Percentiles rank a stretch among this genome's conserved stretches.
Conservation (phyloP, 2,888 invertebrate species). For the Drosophila nr. fundita region DNA sequence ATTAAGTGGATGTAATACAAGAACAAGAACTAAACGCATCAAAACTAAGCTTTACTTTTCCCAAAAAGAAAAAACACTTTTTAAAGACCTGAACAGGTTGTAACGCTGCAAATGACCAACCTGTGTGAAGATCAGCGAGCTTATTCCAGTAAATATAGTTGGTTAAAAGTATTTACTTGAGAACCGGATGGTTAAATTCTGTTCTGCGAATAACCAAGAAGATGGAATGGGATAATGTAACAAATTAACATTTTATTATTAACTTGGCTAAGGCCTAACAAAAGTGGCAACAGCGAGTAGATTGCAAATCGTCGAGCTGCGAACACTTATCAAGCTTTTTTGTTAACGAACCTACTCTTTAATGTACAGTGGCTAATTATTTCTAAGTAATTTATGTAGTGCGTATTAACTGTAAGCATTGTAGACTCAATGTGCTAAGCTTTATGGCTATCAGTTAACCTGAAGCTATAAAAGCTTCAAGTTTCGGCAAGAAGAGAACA, state of each 20-base stretch:
- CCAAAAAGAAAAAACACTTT: neutral
- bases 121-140: neutral
- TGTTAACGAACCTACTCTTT: conserved; percentile 9
- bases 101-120: neutral
- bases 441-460: conserved; percentile 11
- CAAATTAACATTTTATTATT: conserved; percentile 13
- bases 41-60: neutral
- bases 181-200: neutral
- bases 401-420: conserved; percentile 18
- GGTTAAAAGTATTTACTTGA: neutral
- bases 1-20: neutral
- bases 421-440: conserved; percentile 1
- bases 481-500: conserved; percentile 10
- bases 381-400: conserved; percentile 21
- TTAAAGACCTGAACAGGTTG: neutral
- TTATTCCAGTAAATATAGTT: neutral
- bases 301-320: conserved; percentile 1
- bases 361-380: conserved; percentile 31
- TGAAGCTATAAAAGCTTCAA: conserved; percentile 28
- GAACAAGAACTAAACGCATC: neutral
- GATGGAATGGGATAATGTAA: conserved; percentile 16
- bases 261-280: neutral
- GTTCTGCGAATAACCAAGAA: neutral
- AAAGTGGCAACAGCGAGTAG: conserved; percentile 8
- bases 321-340: conserved; percentile 3